A percentile compares a stretch with the other conserved stretches of the same genome.
phyloP scores from a whole-genome alignment of 1,140 invertebrate species.

The Nephila pilipes region DNA sequence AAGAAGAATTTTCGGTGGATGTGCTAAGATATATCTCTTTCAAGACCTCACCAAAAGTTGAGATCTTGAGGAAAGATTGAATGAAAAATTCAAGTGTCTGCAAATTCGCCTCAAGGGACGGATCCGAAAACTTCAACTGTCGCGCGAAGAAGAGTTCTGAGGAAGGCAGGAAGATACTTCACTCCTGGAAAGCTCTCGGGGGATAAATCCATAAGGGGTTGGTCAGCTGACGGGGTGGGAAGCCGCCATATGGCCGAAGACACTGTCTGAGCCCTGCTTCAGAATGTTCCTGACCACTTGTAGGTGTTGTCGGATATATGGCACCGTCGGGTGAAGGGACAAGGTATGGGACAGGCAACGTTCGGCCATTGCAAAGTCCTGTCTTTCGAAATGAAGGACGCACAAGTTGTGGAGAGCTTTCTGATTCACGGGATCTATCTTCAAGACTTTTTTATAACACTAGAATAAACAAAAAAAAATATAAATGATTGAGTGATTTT shows the following conservation, averaged over 20 bases:
- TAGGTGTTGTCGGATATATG: constrained; percentile 77
- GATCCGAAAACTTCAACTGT: constrained; percentile 60
- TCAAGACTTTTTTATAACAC: constrained; percentile 94
- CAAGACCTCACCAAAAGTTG: not conserved
- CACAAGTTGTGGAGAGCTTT: constrained; percentile 97
- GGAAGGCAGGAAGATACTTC: constrained; percentile 63
- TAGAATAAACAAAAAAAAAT: constrained; percentile 81
- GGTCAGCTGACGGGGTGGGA: constrained; percentile 72
- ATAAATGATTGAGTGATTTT: not conserved
- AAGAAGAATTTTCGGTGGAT: constrained; percentile 1
- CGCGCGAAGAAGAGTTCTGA: constrained; percentile 22
- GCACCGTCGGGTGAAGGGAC: constrained; percentile 71
- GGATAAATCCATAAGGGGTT: not conserved
- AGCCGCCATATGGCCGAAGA: constrained; percentile 58
- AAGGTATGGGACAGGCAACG: constrained; percentile 72
- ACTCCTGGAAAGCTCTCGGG: constrained; percentile 56
- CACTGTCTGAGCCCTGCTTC: constrained; percentile 57
- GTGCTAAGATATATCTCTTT: constrained; percentile 12
- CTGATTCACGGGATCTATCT: constrained; percentile 93
- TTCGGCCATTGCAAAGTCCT: constrained; percentile 76
- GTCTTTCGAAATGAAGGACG: constrained; percentile 87
- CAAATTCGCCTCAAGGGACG: constrained; percentile 62
- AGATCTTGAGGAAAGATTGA: not conserved
- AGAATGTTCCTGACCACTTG: constrained; percentile 75
- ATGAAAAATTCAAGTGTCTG: not conserved